A percentile compares a stretch with the other conserved stretches of the same genome.
These are phyloP conservation scores for Alosa sapidissima DNA, from an alignment of 2,797 vertebrate species.

Conservation along the genomic window DNA sequence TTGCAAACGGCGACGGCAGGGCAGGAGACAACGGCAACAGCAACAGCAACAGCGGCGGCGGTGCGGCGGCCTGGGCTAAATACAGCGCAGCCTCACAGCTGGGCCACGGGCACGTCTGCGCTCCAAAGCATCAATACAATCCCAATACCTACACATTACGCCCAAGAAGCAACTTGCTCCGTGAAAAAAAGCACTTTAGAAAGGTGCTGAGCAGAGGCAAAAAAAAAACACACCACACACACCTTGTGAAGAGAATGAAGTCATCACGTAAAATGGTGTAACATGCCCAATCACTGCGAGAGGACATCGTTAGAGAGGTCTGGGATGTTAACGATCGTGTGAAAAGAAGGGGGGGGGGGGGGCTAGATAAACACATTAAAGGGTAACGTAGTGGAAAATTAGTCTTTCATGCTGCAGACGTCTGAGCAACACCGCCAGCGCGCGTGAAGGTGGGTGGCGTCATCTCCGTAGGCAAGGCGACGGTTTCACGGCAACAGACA, in stretches of 20 bases:
- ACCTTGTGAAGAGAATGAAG: neutral
- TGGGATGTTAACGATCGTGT: neutral
- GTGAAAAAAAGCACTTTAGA: neutral
- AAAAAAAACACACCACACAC: neutral
- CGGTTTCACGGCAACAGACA: neutral
- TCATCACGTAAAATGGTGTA: neutral
- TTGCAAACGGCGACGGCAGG: neutral
- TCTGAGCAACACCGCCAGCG: neutral
- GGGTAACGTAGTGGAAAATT: neutral
- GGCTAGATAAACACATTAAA: neutral
- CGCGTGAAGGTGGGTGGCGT: neutral
- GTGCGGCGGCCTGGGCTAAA: neutral
- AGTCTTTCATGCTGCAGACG: neutral
- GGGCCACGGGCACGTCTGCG: neutral
- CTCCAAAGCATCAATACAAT: neutral
- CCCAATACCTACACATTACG: neutral
- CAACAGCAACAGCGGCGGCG: no score
- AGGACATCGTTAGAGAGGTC: neutral
- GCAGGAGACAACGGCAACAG: neutral
- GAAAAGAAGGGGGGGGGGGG: conserved; percentile 38
- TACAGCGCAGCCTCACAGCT: neutral
- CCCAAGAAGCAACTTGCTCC: neutral
- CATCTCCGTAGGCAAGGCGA: neutral
- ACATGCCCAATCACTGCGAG: neutral
- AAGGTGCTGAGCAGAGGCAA: neutral